These are phyloP conservation scores for Cybosia mesomella DNA, from an alignment of 2,888 invertebrate genomes.

Conservation along the genomic window DNA sequence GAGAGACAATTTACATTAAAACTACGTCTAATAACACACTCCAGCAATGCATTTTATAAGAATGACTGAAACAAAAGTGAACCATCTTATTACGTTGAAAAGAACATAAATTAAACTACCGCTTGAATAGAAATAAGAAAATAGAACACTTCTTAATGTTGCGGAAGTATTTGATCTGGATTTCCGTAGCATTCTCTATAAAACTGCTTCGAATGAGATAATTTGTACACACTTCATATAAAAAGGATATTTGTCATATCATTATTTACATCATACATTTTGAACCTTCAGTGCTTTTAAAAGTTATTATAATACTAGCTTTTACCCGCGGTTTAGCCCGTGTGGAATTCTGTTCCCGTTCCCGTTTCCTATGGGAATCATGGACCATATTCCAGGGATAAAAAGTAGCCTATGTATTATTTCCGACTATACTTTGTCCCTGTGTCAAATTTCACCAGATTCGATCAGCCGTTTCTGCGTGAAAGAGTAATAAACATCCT, in stretches of 20 bases:
- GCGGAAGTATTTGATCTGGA: neutral
- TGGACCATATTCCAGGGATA: too few relatives aligned
- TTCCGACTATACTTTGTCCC: too few relatives aligned
- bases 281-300: neutral
- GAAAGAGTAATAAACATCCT: too few relatives aligned
- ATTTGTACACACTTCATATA: neutral
- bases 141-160: neutral
- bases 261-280: neutral
- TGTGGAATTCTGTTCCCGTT: too few relatives aligned
- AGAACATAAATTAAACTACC: neutral
- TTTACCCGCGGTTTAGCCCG: too few relatives aligned
- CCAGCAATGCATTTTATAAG: neutral
- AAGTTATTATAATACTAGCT: too few relatives aligned
- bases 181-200: neutral
- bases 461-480: too few relatives aligned
- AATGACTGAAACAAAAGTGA: slow-evolving; percentile 1
- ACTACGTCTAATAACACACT: neutral
- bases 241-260: neutral
- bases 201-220: neutral
- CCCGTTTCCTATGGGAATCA: too few relatives aligned
- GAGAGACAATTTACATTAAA: neutral
- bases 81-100: neutral
- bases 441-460: too few relatives aligned
- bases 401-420: too few relatives aligned
- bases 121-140: neutral